These are phyloP conservation scores for Magallana ariakensis DNA, from an alignment of 1,140 invertebrate genomes.

Conservation along the genomic window DNA sequence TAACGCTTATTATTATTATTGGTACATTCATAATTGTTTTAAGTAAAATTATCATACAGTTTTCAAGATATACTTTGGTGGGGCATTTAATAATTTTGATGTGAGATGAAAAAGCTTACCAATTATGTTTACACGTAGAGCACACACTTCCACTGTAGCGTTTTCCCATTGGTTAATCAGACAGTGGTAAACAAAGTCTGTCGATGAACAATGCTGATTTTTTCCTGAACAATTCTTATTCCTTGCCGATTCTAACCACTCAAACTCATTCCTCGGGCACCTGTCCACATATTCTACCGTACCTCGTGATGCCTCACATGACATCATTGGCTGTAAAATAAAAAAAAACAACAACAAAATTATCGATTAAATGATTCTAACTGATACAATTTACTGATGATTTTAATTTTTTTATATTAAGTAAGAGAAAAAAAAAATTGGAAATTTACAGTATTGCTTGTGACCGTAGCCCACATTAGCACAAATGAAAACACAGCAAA, in stretches of 20 bases:
- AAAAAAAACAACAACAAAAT: background rate
- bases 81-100: no score
- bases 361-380: background rate
- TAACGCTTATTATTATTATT: no score
- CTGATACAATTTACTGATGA: no score
- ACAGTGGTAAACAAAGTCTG: background rate
- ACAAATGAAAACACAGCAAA: no score
- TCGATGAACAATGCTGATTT: background rate
- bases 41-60: no score
- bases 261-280: background rate
- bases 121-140: background rate
- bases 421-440: no score
- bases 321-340: background rate
- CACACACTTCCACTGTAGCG: background rate
- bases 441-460: no score
- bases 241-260: background rate
- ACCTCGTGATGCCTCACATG: background rate
- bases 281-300: background rate
- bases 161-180: constrained; percentile 14
- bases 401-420: no score
- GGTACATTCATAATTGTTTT: no score
- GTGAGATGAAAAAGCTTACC: background rate
- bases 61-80: no score
- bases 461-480: no score
- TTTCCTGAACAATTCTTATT: background rate